phyloP scores from a whole-genome alignment of 2,888 invertebrate species.

The Dione juno region DNA sequence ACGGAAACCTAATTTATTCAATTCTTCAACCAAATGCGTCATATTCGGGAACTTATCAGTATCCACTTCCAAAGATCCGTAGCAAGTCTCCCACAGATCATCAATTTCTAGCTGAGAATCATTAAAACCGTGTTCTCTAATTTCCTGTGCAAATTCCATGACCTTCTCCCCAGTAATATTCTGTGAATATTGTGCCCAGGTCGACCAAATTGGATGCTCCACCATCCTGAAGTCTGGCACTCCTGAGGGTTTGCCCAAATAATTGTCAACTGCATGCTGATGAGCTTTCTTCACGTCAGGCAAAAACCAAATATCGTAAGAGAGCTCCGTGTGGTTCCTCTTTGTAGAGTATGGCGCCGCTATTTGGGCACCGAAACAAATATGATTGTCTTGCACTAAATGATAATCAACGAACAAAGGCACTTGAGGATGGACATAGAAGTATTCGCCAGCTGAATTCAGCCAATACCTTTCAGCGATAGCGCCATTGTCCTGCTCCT shows the following conservation, averaged over 20 bases:
- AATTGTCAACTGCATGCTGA: constrained; percentile 83
- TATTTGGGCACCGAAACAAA: constrained; percentile 84
- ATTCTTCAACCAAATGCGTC: constrained; percentile 80
- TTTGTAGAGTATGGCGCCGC: constrained; percentile 81
- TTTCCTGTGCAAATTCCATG: constrained; percentile 86
- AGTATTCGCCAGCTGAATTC: constrained; percentile 87
- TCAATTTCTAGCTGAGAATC: constrained; percentile 93
- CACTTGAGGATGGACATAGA: constrained; percentile 85
- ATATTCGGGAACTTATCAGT: constrained; percentile 88
- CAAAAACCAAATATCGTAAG: constrained; percentile 85
- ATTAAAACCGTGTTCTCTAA: constrained; percentile 85
- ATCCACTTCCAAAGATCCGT: constrained; percentile 90
- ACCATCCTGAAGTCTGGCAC: constrained; percentile 88
- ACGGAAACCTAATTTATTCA: constrained; percentile 87
- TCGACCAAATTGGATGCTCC: constrained; percentile 93
- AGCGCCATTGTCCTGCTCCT: constrained; percentile 80
- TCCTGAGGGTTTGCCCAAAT: constrained; percentile 85
- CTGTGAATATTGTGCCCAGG: constrained; percentile 90
- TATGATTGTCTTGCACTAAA: constrained; percentile 72
- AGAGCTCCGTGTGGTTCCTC: constrained; percentile 68
- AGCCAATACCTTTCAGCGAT: constrained; percentile 88
- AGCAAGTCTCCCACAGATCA: constrained; percentile 93
- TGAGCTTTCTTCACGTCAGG: constrained; percentile 85
- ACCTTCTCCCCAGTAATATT: constrained; percentile 85
- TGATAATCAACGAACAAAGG: constrained; percentile 89